Base-by-base conservation (phyloP, 2,888 invertebrate species). In the Drosophila anomalata region DNA sequence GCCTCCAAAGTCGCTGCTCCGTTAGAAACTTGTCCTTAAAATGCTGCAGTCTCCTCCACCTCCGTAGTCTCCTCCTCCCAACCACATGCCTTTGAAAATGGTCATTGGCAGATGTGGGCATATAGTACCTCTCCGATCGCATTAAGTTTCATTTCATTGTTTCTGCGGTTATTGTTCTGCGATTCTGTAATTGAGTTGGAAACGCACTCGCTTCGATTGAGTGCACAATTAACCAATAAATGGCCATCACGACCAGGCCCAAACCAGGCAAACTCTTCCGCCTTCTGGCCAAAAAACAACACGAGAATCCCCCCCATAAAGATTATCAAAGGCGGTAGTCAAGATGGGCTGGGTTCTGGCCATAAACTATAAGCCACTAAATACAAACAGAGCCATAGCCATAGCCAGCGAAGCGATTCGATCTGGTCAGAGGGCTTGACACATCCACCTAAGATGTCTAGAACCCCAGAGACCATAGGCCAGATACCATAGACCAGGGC, bases 11-110 rank as follows among this genome's bases (percentile, higher is more conserved):
- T 20, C n/a, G 36, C 36, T 14, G 36, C 36, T 36, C 67, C 77
- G 62, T 55, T 61, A 60, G 58, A 80, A 87, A 89, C 89, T 84
- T 84, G 84, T 84, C 84, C 89, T 84, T 84, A 78, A 51, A 57
- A 69, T 44, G 41, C 3, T 42, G 6, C 33, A 33, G 22, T 12
- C 36, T 33, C 33, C 36, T 6, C 36, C 14, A 36, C 17, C 17
- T 17, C 36, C 12, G 31, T 9, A 9, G 2, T 31, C 31, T 9
- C 31, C 31, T 39, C 4, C 7, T 7, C 22, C 47, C 55, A 22
- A 54, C 54, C 50, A 55, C 51, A 58, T 29, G 73, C 39, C 62
- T 46, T 54, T 44, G 57, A 63, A 61, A 56, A 57, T 59, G 56
- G 65, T 54, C 70, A 70, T 52, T 70, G 70, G 70, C 74, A 66